Conservation (phyloP, 2,797 vertebrate species). For the Eupleurogrammus muticus region DNA sequence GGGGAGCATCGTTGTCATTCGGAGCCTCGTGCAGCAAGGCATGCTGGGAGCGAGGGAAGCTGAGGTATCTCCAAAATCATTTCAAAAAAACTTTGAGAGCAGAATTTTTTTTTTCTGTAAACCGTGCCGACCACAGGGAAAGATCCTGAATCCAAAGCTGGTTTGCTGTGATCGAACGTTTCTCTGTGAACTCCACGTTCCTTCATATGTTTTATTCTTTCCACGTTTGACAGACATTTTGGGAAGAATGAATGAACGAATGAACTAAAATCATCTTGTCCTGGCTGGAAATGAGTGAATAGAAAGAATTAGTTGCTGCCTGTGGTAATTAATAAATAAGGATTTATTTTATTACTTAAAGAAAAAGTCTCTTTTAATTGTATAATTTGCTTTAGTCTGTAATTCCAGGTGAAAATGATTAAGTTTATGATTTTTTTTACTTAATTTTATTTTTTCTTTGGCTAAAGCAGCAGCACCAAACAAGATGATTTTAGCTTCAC, state of each 20-base stretch:
- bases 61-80: constrained; percentile 15
- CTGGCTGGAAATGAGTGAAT: not conserved
- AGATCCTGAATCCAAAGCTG: not conserved
- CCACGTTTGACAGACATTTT: not conserved
- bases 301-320: not conserved
- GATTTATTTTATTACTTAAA: not conserved
- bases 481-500: not conserved
- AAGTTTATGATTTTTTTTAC: no score
- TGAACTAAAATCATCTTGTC: not conserved
- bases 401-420: not conserved
- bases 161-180: not conserved
- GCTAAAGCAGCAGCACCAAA: not conserved
- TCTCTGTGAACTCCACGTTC: not conserved
- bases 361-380: no score
- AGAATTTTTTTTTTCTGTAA: no score
- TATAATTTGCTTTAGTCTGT: no score
- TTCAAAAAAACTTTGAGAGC: not conserved
- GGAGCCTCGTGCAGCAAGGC: constrained; percentile 1
- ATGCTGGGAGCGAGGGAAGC: constrained; percentile 3
- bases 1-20: constrained; percentile 7
- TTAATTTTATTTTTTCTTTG: no score
- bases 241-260: not conserved
- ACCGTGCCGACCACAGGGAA: not conserved
- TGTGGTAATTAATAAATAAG: not conserved
- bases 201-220: not conserved